Percentiles rank a stretch among this genome's conserved stretches.
These are phyloP conservation scores for Pyrrhia umbra DNA, from an alignment of 2,888 invertebrate species.

Conservation along the genomic window DNA sequence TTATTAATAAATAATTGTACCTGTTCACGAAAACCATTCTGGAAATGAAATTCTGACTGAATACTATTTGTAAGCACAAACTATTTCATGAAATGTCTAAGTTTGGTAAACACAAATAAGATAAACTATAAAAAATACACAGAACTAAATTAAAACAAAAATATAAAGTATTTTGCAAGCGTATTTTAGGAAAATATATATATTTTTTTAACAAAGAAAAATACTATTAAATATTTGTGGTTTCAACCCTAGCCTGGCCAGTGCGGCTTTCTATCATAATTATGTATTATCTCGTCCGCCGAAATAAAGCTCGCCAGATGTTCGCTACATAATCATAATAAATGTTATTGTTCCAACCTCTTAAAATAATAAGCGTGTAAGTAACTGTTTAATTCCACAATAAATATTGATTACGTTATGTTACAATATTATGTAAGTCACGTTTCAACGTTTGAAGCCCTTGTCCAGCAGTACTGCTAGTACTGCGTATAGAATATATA, in stretches of 20 bases:
- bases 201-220: no score
- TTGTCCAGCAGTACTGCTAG: no score
- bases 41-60: no score
- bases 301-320: conserved; percentile 24
- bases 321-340: conserved; percentile 19
- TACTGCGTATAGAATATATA: no score
- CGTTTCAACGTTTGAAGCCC: no score
- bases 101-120: background rate
- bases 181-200: background rate
- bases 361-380: conserved; percentile 4
- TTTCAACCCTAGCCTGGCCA: conserved; percentile 4
- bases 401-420: background rate
- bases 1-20: no score
- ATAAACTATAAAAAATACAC: background rate
- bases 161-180: background rate
- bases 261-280: conserved; percentile 42
- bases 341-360: conserved; percentile 3
- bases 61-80: background rate
- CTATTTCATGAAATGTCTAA: background rate
- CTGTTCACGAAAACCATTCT: no score
- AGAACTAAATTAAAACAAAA: background rate
- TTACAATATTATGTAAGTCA: background rate
- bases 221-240: background rate
- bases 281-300: conserved; percentile 39
- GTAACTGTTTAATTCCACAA: background rate